These are phyloP conservation scores for Amphipyra tragopoginis DNA, from an alignment of 2,888 invertebrate genomes.

Conservation along the genomic window DNA sequence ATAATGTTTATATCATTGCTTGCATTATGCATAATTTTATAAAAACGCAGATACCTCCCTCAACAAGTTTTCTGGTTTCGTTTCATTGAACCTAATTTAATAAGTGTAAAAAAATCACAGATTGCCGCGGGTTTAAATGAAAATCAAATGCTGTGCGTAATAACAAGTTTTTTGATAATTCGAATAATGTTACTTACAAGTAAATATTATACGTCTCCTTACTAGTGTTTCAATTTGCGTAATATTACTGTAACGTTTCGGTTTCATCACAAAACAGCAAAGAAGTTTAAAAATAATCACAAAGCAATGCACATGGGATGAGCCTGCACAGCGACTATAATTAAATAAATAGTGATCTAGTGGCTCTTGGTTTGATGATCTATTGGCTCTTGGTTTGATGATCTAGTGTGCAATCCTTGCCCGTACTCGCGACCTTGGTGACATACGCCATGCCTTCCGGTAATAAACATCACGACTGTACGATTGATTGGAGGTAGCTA, in stretches of 20 bases:
- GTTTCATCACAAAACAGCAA: conserved; percentile 7
- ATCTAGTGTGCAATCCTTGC: conserved; percentile 14
- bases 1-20: conserved; percentile 44
- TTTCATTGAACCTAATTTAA: too few species aligned
- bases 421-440: conserved; percentile 19
- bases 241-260: conserved; percentile 9
- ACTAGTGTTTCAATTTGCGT: conserved; percentile 3
- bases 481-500: conserved; percentile 39
- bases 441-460: conserved; percentile 17
- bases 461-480: conserved; percentile 26
- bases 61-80: conserved; percentile 10
- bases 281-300: conserved; percentile 17
- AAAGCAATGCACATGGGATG: conserved; percentile 25
- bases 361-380: conserved; percentile 37
- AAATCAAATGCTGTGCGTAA: conserved; percentile 49
- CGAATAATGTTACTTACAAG: conserved; percentile 7
- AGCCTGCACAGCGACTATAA: conserved; percentile 54
- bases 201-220: background rate
- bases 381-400: conserved; percentile 38
- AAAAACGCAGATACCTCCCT: conserved; percentile 16
- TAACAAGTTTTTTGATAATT: conserved; percentile 18
- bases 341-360: conserved; percentile 25
- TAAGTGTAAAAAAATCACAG: conserved; percentile 5
- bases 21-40: conserved; percentile 48
- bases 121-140: conserved; percentile 5